phyloP scores from a whole-genome alignment of 2,797 vertebrate species.

The Peromyscus nudipes region DNA sequence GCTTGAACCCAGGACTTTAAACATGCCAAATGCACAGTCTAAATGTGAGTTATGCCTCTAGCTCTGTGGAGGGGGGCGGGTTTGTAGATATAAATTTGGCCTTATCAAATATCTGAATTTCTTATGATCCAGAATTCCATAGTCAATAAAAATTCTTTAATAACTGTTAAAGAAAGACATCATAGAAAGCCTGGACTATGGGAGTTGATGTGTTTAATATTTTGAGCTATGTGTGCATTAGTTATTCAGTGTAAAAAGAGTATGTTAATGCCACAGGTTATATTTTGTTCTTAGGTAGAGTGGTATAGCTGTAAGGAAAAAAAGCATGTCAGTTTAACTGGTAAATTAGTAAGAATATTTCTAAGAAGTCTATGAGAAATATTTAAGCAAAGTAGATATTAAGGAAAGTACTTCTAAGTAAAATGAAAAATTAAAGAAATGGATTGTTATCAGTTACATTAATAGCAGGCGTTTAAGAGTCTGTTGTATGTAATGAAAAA shows the following conservation, averaged over 20 bases:
- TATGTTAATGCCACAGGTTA: background rate
- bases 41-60: background rate
- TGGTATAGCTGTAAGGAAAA: background rate
- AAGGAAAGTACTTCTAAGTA: constrained; percentile 39
- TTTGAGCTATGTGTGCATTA: background rate
- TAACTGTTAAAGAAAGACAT: background rate
- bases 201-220: constrained; percentile 33
- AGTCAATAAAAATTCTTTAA: constrained; percentile 5
- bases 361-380: constrained; percentile 1
- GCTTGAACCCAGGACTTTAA: background rate
- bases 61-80: background rate
- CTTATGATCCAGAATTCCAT: constrained; percentile 10
- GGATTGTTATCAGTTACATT: constrained; percentile 21
- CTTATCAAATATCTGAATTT: background rate
- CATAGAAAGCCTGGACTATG: constrained; percentile 33
- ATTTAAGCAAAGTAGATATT: constrained; percentile 23
- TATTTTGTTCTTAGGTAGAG: background rate
- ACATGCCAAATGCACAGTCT: background rate
- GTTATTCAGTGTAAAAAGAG: background rate
- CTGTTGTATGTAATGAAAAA: background rate
- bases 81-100: constrained; percentile 5
- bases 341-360: background rate
- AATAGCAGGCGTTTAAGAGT: constrained; percentile 32
- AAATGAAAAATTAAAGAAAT: background rate
- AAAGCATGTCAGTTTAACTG: constrained; percentile 25